Evolutionary conservation across 2,113 vertebrate genomes (phyloP), one percentile per base, ranked within the genome.

Genomic region (Alouatta palliata): DNA sequence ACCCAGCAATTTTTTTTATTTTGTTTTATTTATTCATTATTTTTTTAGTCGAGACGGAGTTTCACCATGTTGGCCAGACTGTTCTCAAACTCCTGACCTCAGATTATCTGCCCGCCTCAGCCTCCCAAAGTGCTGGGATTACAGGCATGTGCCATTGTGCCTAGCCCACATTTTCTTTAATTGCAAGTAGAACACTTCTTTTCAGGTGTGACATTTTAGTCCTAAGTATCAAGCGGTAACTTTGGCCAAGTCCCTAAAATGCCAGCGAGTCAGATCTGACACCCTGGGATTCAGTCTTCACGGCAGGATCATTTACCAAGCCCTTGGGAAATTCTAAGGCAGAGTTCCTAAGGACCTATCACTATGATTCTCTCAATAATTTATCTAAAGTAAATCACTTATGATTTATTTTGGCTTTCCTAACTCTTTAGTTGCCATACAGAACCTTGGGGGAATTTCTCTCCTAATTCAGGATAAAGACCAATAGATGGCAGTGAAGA

Each of bases 381-480:
- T 71, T 89, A 14, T 75, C 54, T 52, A 73, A 8, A 77, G 54
- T 66, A 90, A 81, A 58, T 66, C 64, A 52, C 45, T 70, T 56
- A 7, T 90, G 75, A 75, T 40, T 49, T 70, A 84, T 47, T 77
- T 20, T 83, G 61, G 27, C 83, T 88, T 94, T 68, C 61, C 64
- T 92, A 88, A 76, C 27, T 84, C 87, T 84, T 82, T 61, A 86
- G 47, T 56, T 94, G 68, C 70, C 8, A 3, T 11, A 12, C 11
- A 58, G 30, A 96, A n/a, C 9, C 80, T n/a, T 4, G 17, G 83
- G 61, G 32, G 35, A 40, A 40, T 91, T 91, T 80, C n/a, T 94
- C 49, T 83, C 61, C 49, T 83, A 68, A 45, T 77, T 93, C 37
- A 96, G 64, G 23, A 35, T 45, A 30, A 84, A 14, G 92, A 97